Evolutionary conservation across 2,888 invertebrate genomes (phyloP), one percentile per base, ranked within the genome.

Genomic region (Eilema sororculum): DNA sequence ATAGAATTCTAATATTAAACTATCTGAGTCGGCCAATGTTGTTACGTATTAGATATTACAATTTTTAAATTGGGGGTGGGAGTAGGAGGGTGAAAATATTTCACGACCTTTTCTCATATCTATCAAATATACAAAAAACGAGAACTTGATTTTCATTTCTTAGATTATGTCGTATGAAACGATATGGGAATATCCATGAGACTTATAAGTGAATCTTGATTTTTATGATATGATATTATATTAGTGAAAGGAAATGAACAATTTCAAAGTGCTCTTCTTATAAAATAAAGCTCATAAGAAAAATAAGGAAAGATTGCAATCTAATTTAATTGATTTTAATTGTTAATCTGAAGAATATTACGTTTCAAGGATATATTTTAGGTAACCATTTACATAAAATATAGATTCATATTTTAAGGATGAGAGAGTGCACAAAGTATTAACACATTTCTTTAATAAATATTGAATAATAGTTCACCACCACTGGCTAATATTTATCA

Each of bases 401-500:
- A n/a, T n/a, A n/a, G n/a, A n/a, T n/a, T n/a, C n/a, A n/a, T n/a
- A n/a, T n/a, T n/a, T n/a, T n/a, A n/a, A n/a, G n/a, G n/a, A n/a
- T n/a, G n/a, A n/a, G n/a, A n/a, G n/a, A n/a, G n/a, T n/a, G n/a
- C n/a, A n/a, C 22, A 24, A 25, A 57, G 1, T 24, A 24, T 57
- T 4, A 22, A 8, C 56, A 0, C 56, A 57, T 25, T 58, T 25
- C 3, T 58, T 58, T n/a, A 24, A 13, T 13, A 58, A 57, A 57
- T n/a, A 22, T 56, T 24, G 22, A 4, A 57, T 58, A 28, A 16
- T 20, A 59, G 8, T 58, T 16, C 6, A 12, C 25, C 67, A 25
- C 25, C 65, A 61, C 10, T 80, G 71, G 64, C 71, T 66, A 74
- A 73, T 78, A 77, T 74, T 67, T 78, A 80, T 74, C 72, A 68